A percentile compares a stretch with the other conserved stretches of the same genome.
Conservation (phyloP, 1,140 invertebrate genomes). For the Ooceraea biroi region DNA sequence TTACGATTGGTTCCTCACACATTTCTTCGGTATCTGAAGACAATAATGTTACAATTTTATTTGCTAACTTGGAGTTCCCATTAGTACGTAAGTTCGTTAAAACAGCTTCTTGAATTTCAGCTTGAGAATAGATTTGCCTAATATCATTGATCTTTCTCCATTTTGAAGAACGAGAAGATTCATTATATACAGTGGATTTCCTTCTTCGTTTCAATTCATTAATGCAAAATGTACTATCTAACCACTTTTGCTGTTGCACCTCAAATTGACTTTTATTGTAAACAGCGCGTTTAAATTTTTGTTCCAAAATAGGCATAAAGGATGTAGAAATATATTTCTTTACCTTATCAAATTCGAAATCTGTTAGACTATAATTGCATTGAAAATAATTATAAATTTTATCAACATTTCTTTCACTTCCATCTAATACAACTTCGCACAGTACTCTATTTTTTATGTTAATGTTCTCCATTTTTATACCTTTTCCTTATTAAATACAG, state of each 20-base stretch:
- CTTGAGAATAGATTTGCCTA: conserved; percentile 2
- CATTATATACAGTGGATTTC: conserved; percentile 3
- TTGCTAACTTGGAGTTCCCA: conserved; percentile 10
- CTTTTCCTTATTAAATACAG: too few species aligned
- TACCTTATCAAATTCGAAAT: not conserved
- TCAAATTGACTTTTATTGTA: conserved; percentile 6
- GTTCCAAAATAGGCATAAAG: not conserved
- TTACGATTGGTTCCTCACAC: not conserved
- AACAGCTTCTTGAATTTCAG: conserved; percentile 3
- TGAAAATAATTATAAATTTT: conserved; percentile 24
- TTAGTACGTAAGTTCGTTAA: not conserved
- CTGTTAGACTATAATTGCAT: not conserved
- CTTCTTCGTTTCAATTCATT: not conserved
- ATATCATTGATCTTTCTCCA: conserved; percentile 3
- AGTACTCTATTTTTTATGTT: conserved; percentile 6
- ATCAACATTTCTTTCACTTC: not conserved
- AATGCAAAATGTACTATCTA: conserved; percentile 5
- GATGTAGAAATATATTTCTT: conserved; percentile 4
- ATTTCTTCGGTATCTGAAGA: conserved; percentile 4
- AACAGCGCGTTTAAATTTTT: conserved; percentile 7
- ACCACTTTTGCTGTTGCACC: conserved; percentile 8
- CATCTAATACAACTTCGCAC: not conserved
- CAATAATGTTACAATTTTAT: not conserved
- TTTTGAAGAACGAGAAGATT: conserved; percentile 7
- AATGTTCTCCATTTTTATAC: not conserved